Evolutionary conservation across 2,888 invertebrate genomes (phyloP).

Genomic region (Caenorhabditis sp.): DNA sequence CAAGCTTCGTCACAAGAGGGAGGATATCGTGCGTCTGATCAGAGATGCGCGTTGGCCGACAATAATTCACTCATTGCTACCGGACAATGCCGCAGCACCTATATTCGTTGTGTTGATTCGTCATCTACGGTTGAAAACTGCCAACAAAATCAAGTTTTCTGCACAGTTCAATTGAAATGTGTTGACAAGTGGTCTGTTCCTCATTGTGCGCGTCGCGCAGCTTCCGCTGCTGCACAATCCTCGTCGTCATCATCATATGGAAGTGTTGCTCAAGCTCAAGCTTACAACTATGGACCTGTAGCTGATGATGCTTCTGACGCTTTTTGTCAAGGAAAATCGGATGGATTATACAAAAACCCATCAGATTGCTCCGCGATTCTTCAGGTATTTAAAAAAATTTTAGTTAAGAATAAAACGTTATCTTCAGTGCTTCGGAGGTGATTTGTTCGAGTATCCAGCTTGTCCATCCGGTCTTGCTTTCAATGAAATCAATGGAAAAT

Average conservation of each 20-base stretch:
- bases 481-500: constrained; percentile 54
- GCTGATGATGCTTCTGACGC: constrained; percentile 10
- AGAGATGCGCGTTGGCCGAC: constrained; percentile 16
- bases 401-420: neutral
- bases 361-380: constrained; percentile 51
- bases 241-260: neutral
- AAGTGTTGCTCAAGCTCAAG: neutral
- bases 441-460: constrained; percentile 57
- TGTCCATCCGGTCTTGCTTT: constrained; percentile 60
- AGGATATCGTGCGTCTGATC: constrained; percentile 4
- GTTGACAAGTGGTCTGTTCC: constrained; percentile 13
- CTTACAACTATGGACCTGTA: neutral
- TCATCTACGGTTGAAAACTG: constrained; percentile 16
- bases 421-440: constrained; percentile 61
- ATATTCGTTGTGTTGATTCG: constrained; percentile 22
- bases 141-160: constrained; percentile 13
- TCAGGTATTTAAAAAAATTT: constrained; percentile 16
- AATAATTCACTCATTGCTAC: constrained; percentile 14
- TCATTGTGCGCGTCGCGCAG: constrained; percentile 12
- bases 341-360: constrained; percentile 62
- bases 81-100: constrained; percentile 23
- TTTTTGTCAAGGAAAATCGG: constrained; percentile 47
- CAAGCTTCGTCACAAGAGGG: neutral
- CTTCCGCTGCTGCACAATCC: too few species aligned
- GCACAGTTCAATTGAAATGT: constrained; percentile 11